phyloP scores from a whole-genome alignment of 2,113 vertebrate genomes.

The Argyrosomus japonicus region DNA sequence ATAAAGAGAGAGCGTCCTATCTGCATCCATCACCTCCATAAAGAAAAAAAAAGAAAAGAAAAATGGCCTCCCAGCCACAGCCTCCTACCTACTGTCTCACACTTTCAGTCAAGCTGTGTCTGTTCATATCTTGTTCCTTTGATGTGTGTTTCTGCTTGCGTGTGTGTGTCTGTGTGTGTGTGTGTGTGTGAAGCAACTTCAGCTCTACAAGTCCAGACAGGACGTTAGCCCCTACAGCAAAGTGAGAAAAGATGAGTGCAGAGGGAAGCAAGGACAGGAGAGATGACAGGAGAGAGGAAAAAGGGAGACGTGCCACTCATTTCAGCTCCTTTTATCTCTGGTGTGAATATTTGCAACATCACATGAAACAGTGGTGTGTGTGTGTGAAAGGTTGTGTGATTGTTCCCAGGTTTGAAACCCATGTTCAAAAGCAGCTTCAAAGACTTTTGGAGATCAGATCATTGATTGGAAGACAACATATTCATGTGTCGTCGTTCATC shows the following conservation, averaged over 20 bases:
- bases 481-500: background rate
- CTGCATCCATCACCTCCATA: conserved; percentile 44
- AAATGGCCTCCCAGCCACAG: conserved; percentile 42
- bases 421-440: background rate
- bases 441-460: too few species aligned
- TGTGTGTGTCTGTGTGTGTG: conserved; percentile 3
- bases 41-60: conserved; percentile 31
- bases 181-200: conserved; percentile 20
- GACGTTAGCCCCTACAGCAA: conserved; percentile 46
- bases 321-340: conserved; percentile 22
- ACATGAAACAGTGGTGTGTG: background rate
- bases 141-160: conserved; percentile 39
- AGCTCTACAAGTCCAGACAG: conserved; percentile 54
- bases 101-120: conserved; percentile 46
- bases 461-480: background rate
- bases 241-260: conserved; percentile 28
- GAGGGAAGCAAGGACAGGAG: conserved; percentile 13
- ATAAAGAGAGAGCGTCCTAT: conserved; percentile 17
- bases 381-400: background rate
- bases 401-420: background rate
- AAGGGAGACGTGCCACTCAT: conserved; percentile 5
- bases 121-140: conserved; percentile 48
- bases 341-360: conserved; percentile 1
- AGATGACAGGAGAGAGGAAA: conserved; percentile 2
- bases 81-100: conserved; percentile 56